Evolutionary conservation across 92 coral and sea anemone species (phyloP).

Genomic region (Pocillopora grandis): DNA sequence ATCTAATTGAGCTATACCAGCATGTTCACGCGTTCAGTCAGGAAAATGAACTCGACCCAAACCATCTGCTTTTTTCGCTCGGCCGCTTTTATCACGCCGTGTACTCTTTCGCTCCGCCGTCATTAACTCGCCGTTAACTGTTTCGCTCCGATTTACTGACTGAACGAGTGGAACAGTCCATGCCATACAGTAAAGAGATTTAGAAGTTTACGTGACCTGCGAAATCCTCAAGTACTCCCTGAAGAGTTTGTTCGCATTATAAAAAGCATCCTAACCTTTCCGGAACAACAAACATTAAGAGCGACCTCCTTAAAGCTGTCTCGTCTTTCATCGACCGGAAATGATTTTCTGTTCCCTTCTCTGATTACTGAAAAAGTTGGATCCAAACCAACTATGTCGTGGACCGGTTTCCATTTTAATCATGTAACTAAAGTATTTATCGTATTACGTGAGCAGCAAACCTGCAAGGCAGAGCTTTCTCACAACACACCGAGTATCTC

Average conservation of each 20-base stretch:
- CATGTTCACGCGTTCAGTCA: too few relatives aligned
- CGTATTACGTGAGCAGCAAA: neutral
- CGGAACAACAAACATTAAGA: neutral
- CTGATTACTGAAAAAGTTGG: slow-evolving; percentile 14
- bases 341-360: neutral
- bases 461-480: neutral
- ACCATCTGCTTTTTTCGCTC: too few relatives aligned
- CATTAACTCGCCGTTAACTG: too few relatives aligned
- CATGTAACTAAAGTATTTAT: neutral
- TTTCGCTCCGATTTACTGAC: too few relatives aligned
- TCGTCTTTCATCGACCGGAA: slow-evolving; percentile 24
- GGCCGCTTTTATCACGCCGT: too few relatives aligned
- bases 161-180: too few relatives aligned
- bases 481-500: neutral
- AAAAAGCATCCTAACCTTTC: neutral
- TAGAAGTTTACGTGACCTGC: too few relatives aligned
- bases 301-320: neutral
- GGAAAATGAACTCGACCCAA: too few relatives aligned
- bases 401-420: neutral
- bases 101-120: too few relatives aligned
- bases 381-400: slow-evolving; percentile 19
- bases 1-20: too few relatives aligned
- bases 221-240: neutral
- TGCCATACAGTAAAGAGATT: too few relatives aligned
- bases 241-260: neutral